These are phyloP conservation scores for Ormyrus pomaceus DNA, from an alignment of 2,888 invertebrate species.

Conservation along the genomic window DNA sequence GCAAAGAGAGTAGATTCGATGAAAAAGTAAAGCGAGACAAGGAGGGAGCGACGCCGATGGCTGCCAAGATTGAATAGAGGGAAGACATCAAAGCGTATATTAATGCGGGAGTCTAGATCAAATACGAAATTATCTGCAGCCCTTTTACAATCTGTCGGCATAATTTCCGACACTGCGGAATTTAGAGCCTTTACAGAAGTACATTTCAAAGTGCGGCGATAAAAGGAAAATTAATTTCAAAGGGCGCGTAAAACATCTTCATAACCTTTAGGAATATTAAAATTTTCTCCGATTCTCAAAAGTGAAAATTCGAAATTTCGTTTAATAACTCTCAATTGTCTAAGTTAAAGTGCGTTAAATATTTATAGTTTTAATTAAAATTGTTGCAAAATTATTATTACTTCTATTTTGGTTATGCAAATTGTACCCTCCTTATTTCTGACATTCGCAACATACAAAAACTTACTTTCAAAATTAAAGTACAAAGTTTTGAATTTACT, in stretches of 20 bases:
- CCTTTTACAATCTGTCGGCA: conserved; percentile 28
- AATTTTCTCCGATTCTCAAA: no score
- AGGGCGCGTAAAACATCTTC: background rate
- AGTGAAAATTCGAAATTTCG: no score
- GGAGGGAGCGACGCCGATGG: background rate
- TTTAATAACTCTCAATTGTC: no score
- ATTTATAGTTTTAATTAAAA: no score
- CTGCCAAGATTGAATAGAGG: conserved; percentile 26
- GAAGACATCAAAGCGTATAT: conserved; percentile 41
- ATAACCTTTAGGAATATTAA: no score
- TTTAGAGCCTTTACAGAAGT: conserved; percentile 21
- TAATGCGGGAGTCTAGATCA: conserved; percentile 44
- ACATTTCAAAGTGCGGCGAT: conserved; percentile 4
- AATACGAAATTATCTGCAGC: conserved; percentile 42
- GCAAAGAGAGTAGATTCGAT: conserved; percentile 28
- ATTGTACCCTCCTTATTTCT: no score
- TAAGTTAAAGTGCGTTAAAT: no score
- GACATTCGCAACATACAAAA: no score
- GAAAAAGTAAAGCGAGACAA: conserved; percentile 14
- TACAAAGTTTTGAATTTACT: no score
- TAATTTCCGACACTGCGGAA: conserved; percentile 24
- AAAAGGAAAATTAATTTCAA: conserved; percentile 29
- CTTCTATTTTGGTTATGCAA: no score
- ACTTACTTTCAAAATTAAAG: no score
- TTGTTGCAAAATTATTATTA: no score